Evolutionary conservation across 2,113 vertebrate species (phyloP), one percentile per base, ranked within the genome.

Genomic region (Neofelis nebulosa): DNA sequence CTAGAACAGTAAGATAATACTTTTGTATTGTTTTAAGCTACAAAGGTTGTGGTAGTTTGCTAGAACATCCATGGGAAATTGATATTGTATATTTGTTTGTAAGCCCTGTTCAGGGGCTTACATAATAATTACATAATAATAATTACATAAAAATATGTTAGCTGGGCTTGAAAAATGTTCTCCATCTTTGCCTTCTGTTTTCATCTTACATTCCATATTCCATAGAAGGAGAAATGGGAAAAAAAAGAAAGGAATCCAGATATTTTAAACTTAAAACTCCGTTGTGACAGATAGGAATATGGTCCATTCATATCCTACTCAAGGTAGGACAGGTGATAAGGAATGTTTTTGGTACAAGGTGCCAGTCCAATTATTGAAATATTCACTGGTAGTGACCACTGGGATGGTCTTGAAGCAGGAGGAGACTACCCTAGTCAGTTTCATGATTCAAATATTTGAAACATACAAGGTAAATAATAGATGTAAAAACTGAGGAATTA

Each of bases 321-420:
- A 52, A 87, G 9, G 27, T 1, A 57, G 14, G 36, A 41, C 50
- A 10, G 4, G 15, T 74, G 9, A 11, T 9, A n/a, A 73, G 29
- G 10, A n/a, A 21, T 3, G 5, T 13, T 81, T 19, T n/a, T 41
- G 15, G 83, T 10, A 52, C 21, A 36, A 7, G 4, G 8, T 19
- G 19, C 57, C 19, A 10, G 2, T 23, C 9, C 2, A 14, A 0
- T 13, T n/a, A 18, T 29, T 41, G 4, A 41, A 5, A 7, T 23
- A 18, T 3, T 48, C 69, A 29, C 61, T 48, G 76, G 5, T 13
- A 19, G 5, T 45, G 4, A 61, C 0, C 8, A 29, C 4, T 73
- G n/a, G 1, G 16, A 27, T 63, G 25, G 2, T 6, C 50, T 36
- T 33, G 23, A 81, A 2, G 14, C 14, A 57, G 61, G 15, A 50